Evolutionary conservation across 2,113 vertebrate species (phyloP).

Genomic region (Butorides virescens): DNA sequence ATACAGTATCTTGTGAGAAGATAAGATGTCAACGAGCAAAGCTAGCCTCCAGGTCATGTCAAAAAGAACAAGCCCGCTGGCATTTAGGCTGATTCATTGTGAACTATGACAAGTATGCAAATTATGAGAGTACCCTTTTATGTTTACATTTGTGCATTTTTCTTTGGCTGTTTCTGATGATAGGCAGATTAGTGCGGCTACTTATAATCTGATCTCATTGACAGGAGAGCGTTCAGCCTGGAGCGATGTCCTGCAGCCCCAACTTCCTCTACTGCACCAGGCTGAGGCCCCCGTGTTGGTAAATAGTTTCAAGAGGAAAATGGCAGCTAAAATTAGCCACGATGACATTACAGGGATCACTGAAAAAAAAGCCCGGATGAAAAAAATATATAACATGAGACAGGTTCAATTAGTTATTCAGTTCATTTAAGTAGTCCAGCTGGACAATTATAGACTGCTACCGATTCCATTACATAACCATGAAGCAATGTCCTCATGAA

Average conservation of each 20-base stretch:
- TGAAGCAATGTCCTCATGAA: conserved; percentile 40
- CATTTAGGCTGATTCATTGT: conserved; percentile 39
- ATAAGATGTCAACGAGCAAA: conserved; percentile 41
- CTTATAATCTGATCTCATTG: conserved; percentile 58
- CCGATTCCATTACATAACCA: conserved; percentile 38
- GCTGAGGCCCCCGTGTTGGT: background rate
- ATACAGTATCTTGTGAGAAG: conserved; percentile 46
- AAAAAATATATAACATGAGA: conserved; percentile 26
- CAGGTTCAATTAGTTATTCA: conserved; percentile 31
- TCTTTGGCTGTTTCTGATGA: conserved; percentile 65
- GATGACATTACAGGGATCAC: background rate
- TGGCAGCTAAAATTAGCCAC: conserved; percentile 29
- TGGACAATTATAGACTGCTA: conserved; percentile 34
- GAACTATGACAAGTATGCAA: conserved; percentile 57
- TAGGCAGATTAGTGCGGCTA: conserved; percentile 51
- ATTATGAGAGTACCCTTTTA: conserved; percentile 62
- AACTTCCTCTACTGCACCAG: background rate
- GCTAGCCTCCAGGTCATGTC: background rate
- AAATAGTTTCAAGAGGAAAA: conserved; percentile 41
- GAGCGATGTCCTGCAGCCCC: background rate
- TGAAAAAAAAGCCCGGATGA: background rate
- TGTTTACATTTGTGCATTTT: conserved; percentile 74
- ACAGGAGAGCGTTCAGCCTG: conserved; percentile 39
- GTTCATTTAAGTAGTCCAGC: conserved; percentile 34
- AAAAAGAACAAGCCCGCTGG: background rate